Evolutionary conservation across 1,140 invertebrate species (phyloP), one percentile per base, ranked within the genome.

Genomic region (Zaprionus davidi): DNA sequence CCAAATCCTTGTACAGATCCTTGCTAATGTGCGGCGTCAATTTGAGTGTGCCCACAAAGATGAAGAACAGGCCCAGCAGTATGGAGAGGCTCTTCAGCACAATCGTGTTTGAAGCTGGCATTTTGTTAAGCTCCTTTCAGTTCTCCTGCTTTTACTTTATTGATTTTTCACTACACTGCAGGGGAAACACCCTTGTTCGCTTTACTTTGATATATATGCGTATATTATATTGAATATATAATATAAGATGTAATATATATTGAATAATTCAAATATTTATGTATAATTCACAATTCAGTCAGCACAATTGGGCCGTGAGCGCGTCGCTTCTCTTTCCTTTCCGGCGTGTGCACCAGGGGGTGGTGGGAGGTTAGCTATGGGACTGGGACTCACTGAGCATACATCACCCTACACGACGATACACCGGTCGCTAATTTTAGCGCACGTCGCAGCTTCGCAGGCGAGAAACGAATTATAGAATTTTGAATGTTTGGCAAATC

Each of bases 1-100:
- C 98, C 96, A 99, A 95, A 94, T 99, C 98, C 95, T 98, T 98
- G 93, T 99, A 98, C 62, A 99, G 95, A 93, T 99, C 98, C 94
- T 97, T 97, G 86, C 97, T 99, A 67, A 99, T 96, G 76, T 96
- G 95, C 72, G 97, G 97, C 69, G 98, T 97, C 59, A 99, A 93
- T 94, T 99, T 99, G 84, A 99, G 96, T 22, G 96, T 96, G 55
- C 98, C 98, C 70, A 99, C 97, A 93, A 99, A 98, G 82, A 99
- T 95, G 93, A 99, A 99, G 94, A 99, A 99, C 76, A 99, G 94
- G 60, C 98, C 98, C 79, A 99, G 93, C 34, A 99, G 95, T 72
- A 99, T 93, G 12, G 98, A 98, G 66, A 99, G 94, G 92, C 97
- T 97, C 93, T 96, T 97, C 63, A 99, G 93, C 66, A 98, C 98